Percentiles rank a stretch among this genome's conserved stretches.
Evolutionary conservation across 2,113 vertebrate genomes (phyloP).

Genomic region (Phyllostomus discolor): DNA sequence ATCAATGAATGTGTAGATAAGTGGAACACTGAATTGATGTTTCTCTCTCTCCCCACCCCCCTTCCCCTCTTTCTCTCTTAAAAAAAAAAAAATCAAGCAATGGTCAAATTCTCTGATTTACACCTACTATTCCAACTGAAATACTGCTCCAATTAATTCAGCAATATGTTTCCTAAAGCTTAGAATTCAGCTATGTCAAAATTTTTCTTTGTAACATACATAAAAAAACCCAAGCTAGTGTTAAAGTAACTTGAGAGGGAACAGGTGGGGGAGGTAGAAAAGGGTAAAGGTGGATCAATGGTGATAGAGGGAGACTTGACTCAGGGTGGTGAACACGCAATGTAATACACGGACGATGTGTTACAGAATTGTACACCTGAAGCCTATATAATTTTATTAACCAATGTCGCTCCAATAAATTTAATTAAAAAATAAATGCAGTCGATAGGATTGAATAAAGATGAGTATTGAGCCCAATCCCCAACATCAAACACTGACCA

Average conservation of each 20-base stretch:
- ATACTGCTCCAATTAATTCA: background rate
- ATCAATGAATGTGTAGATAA: no score
- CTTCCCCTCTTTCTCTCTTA: no score
- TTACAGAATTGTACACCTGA: background rate
- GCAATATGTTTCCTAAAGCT: background rate
- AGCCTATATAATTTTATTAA: background rate
- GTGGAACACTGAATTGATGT: no score
- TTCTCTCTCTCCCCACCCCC: no score
- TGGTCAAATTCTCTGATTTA: background rate
- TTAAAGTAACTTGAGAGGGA: background rate
- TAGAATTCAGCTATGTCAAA: background rate
- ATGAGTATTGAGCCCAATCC: background rate
- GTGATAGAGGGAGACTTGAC: background rate
- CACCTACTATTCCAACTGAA: background rate
- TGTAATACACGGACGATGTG: background rate
- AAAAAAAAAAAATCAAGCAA: background rate
- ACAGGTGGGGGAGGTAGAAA: background rate
- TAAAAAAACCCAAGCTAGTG: background rate
- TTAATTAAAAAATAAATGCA: background rate
- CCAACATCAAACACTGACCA: background rate
- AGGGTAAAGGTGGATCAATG: background rate
- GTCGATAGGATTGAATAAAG: background rate
- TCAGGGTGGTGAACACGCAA: background rate
- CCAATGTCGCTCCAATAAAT: background rate
- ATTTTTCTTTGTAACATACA: background rate